Percentiles rank a stretch among this genome's conserved stretches.
phyloP scores from a whole-genome alignment of 2,113 vertebrate species.

The Naja naja region DNA sequence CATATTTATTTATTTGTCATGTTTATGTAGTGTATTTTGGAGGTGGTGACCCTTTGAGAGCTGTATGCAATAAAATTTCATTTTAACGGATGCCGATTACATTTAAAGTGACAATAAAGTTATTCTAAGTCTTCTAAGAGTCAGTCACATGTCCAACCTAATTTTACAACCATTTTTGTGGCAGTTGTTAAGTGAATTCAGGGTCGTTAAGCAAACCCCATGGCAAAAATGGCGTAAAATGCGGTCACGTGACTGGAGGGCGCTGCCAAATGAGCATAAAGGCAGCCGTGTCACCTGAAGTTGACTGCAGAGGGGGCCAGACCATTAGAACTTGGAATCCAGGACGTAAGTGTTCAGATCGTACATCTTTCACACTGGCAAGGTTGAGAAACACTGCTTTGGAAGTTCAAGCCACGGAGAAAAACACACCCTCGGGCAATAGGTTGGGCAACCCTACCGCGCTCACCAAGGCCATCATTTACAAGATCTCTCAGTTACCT shows the following conservation, averaged over 20 bases:
- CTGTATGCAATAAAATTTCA: no score
- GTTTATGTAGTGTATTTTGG: no score
- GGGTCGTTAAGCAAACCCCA: background rate
- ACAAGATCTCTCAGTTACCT: background rate
- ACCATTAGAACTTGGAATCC: background rate
- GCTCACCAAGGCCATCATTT: background rate
- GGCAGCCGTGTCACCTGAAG: background rate
- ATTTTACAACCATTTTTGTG: background rate
- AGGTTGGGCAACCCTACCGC: background rate
- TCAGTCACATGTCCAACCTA: background rate
- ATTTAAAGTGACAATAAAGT: no score
- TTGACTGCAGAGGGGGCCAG: background rate
- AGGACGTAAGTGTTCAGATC: background rate
- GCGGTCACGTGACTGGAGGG: background rate
- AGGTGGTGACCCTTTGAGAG: no score
- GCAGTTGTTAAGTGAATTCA: no score
- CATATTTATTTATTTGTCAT: no score
- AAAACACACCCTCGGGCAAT: background rate
- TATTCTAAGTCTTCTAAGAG: background rate
- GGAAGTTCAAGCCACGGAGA: background rate
- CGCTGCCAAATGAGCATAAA: no score
- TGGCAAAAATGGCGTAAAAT: background rate
- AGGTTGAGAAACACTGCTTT: background rate
- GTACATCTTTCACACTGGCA: background rate
- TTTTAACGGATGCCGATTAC: no score